phyloP scores from a whole-genome alignment of 2,797 vertebrate genomes.

The Hypotaenidia okinawae region DNA sequence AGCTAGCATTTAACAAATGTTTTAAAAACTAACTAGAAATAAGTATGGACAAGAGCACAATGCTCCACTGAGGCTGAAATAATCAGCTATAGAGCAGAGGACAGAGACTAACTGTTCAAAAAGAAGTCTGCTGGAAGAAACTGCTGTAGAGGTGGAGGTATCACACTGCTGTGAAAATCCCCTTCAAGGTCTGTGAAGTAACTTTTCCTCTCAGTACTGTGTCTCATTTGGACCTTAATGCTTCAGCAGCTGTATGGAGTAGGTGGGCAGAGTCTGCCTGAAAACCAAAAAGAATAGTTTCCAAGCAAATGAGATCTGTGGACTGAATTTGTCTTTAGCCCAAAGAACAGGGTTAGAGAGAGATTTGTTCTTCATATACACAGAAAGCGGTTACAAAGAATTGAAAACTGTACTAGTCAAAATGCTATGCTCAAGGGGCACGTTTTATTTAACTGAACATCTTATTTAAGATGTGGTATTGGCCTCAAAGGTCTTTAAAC shows the following conservation, averaged over 20 bases:
- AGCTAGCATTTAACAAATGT: neutral
- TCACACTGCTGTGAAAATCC: neutral
- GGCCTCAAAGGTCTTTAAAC: neutral
- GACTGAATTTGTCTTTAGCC: neutral
- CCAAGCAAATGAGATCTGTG: neutral
- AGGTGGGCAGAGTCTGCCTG: neutral
- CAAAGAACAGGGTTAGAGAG: neutral
- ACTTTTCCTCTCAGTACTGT: neutral
- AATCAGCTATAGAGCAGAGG: neutral
- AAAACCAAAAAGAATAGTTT: neutral
- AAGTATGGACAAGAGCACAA: neutral
- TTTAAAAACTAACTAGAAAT: neutral
- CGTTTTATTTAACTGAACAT: neutral
- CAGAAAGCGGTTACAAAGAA: neutral
- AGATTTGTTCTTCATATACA: neutral
- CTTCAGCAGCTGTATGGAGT: neutral
- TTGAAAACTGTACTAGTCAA: neutral
- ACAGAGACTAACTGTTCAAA: neutral
- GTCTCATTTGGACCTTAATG: neutral
- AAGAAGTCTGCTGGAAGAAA: neutral
- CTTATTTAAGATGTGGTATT: neutral
- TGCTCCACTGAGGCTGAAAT: neutral
- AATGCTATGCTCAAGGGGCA: neutral
- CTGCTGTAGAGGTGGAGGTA: neutral
- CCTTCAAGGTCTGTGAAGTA: neutral